Conservation (phyloP, 2,113 vertebrate species). For the Atlantisia rogersi region DNA sequence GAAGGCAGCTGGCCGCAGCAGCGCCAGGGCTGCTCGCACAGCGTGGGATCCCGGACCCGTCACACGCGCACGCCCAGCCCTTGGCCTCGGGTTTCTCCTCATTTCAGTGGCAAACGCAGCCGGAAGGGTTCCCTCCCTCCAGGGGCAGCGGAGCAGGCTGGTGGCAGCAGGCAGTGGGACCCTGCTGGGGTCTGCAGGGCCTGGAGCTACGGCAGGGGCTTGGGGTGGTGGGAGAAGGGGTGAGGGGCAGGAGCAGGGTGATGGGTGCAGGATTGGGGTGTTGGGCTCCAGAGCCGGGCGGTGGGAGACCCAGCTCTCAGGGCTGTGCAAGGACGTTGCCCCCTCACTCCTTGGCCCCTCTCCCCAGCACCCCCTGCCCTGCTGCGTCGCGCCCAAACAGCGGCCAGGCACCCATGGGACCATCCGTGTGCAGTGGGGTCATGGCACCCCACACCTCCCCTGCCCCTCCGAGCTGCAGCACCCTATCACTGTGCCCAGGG, state of each 20-base stretch:
- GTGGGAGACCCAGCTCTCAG: not conserved
- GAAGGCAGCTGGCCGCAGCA: not conserved
- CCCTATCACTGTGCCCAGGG: not conserved
- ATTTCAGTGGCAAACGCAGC: not conserved
- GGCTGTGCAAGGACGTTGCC: not conserved
- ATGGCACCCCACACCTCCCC: not conserved
- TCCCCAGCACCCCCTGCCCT: too few relatives aligned
- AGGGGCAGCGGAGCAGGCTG: not conserved
- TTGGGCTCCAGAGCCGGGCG: not conserved
- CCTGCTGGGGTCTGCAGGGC: not conserved
- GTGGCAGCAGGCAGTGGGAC: not conserved
- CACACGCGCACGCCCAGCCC: not conserved
- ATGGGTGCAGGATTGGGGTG: too few relatives aligned
- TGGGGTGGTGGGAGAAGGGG: rapidly evolving
- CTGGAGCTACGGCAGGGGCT: rapidly evolving
- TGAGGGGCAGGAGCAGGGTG: too few relatives aligned
- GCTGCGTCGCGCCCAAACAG: not conserved
- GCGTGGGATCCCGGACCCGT: not conserved
- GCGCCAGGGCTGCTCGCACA: not conserved
- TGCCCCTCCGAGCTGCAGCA: not conserved
- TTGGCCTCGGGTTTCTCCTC: not conserved
- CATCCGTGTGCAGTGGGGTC: not conserved
- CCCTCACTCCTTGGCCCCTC: too few relatives aligned
- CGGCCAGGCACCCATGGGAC: not conserved
- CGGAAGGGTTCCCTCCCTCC: not conserved